phyloP scores from a whole-genome alignment of 2,888 invertebrate genomes.

The Caenorhabditis imperialis region DNA sequence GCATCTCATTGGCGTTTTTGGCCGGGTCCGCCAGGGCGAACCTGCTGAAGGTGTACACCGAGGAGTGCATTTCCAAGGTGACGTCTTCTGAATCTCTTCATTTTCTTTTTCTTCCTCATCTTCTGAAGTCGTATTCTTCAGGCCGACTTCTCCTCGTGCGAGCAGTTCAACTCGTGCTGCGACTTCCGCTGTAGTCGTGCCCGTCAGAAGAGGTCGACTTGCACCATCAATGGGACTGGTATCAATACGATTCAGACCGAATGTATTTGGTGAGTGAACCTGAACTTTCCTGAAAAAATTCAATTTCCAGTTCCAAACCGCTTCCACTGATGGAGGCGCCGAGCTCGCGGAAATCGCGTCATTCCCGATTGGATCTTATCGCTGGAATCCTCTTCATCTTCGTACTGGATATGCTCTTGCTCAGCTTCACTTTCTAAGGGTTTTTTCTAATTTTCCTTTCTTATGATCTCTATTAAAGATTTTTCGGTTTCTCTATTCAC shows the following conservation, averaged over 20 bases:
- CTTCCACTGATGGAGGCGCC: conserved; percentile 26
- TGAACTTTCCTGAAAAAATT: background rate
- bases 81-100: background rate
- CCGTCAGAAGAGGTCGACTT: conserved; percentile 48
- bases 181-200: conserved; percentile 52
- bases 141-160: conserved; percentile 47
- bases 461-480: background rate
- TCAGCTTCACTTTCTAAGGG: conserved; percentile 51
- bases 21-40: background rate
- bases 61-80: conserved; percentile 51
- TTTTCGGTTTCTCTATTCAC: conserved; percentile 25
- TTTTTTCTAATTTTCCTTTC: background rate
- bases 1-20: too few species aligned
- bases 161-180: conserved; percentile 54
- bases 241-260: conserved; percentile 50
- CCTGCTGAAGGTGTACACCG: conserved; percentile 31
- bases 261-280: conserved; percentile 38
- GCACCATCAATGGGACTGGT: conserved; percentile 47
- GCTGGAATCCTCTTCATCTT: conserved; percentile 55
- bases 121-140: too few species aligned
- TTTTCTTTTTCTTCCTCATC: too few species aligned
- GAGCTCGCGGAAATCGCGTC: conserved; percentile 11
- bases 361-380: conserved; percentile 51
- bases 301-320: conserved; percentile 21
- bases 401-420: conserved; percentile 50